Percentiles rank a stretch among this genome's conserved stretches.
Conservation (phyloP, 2,888 invertebrate species). For the Catonia carolina region DNA sequence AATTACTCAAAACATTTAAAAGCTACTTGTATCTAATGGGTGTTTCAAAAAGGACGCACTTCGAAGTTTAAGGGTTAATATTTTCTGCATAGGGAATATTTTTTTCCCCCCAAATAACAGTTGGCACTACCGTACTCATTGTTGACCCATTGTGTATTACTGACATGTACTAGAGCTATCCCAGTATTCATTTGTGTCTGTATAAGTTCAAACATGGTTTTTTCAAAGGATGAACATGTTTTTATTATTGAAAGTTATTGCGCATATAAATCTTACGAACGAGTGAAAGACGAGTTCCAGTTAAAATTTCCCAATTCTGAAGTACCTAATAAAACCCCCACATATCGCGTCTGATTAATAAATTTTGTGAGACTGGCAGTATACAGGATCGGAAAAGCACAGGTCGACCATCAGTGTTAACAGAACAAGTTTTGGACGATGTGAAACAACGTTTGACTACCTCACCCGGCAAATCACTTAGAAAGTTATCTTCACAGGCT, state of each 20-base stretch:
- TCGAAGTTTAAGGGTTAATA: neutral
- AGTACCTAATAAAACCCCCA: no score
- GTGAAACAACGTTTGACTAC: constrained; percentile 11
- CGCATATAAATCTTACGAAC: no score
- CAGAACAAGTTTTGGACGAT: constrained; percentile 8
- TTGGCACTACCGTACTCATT: constrained; percentile 3
- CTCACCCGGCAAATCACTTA: constrained; percentile 13
- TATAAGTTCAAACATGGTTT: neutral
- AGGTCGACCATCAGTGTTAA: constrained; percentile 7
- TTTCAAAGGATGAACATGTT: neutral
- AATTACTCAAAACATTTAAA: no score
- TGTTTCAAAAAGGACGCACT: constrained; percentile 7
- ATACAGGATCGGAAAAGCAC: constrained; percentile 12
- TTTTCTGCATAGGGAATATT: constrained; percentile 4
- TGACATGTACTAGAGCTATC: neutral
- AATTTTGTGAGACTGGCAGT: neutral
- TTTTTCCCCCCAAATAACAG: constrained; percentile 3
- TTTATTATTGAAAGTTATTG: neutral
- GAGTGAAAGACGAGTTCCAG: no score
- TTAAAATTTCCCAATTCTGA: no score
- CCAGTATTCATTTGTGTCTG: constrained; percentile 1
- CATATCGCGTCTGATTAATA: neutral
- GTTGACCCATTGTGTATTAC: neutral
- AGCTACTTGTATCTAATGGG: no score
- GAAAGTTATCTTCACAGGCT: constrained; percentile 14